Evolutionary conservation across 2,888 invertebrate genomes (phyloP).

Genomic region (Electrophaes corylata): DNA sequence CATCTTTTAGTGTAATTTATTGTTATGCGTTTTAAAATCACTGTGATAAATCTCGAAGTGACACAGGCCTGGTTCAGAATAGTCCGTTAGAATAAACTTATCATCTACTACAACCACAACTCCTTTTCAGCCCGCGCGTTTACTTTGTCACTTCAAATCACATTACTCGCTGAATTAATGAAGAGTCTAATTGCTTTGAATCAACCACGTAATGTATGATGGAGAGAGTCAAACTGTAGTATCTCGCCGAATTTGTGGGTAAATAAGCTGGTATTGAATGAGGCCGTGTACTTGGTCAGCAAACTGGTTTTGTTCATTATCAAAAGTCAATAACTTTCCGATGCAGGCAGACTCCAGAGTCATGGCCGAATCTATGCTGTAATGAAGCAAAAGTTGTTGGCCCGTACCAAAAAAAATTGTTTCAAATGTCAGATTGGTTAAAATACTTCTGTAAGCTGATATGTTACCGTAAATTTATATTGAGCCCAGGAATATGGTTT

Average conservation of each 20-base stretch:
- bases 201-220: conserved; percentile 60
- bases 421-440: not conserved
- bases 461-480: no score
- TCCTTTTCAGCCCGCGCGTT: conserved; percentile 35
- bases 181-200: conserved; percentile 27
- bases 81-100: conserved; percentile 64
- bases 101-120: conserved; percentile 44
- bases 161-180: conserved; percentile 53
- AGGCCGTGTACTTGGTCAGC: conserved; percentile 78
- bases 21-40: not conserved
- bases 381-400: conserved; percentile 46
- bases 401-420: not conserved
- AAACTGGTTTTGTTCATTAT: conserved; percentile 82
- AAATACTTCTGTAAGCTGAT: no score
- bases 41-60: conserved; percentile 5
- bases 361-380: conserved; percentile 72
- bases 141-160: conserved; percentile 41
- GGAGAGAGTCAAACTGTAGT: conserved; percentile 44
- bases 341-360: conserved; percentile 80
- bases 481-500: no score
- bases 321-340: conserved; percentile 84
- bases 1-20: no score
- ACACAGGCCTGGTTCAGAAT: conserved; percentile 42
- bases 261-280: conserved; percentile 73
- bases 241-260: conserved; percentile 45